Percentiles rank a stretch among this genome's conserved stretches.
phyloP scores from a whole-genome alignment of 2,797 vertebrate genomes.

The Eutrigla gurnardus region DNA sequence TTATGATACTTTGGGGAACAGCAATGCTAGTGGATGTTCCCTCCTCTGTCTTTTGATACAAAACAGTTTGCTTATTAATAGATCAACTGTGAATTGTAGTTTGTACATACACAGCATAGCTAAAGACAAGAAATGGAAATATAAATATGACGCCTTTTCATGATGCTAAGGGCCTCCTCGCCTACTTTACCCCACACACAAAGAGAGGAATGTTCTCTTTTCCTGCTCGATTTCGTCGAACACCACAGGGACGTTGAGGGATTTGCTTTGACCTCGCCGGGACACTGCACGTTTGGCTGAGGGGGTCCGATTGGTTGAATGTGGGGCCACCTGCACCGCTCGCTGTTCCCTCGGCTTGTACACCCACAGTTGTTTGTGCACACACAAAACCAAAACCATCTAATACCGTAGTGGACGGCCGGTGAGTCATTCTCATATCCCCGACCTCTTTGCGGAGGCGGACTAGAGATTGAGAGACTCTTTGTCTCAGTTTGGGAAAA shows the following conservation, averaged over 20 bases:
- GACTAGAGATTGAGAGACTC: constrained; percentile 51
- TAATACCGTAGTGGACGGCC: constrained; percentile 53
- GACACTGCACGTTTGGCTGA: constrained; percentile 17
- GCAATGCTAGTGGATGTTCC: not conserved
- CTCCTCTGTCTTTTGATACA: constrained; percentile 1
- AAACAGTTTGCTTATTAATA: not conserved
- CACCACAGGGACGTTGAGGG: constrained; percentile 30
- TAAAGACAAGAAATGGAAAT: not conserved
- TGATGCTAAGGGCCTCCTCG: not conserved
- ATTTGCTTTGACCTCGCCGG: constrained; percentile 44
- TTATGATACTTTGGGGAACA: constrained; percentile 8
- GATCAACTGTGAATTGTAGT: not conserved
- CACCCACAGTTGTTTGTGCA: constrained; percentile 44
- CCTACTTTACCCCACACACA: constrained; percentile 10
- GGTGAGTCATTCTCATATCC: constrained; percentile 71
- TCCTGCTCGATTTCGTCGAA: constrained; percentile 29
- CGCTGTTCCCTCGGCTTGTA: constrained; percentile 11
- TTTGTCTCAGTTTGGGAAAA: constrained; percentile 62
- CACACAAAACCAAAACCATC: constrained; percentile 44
- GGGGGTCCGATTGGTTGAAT: constrained; percentile 35
- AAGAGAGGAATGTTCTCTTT: constrained; percentile 37
- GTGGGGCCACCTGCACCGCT: constrained; percentile 12
- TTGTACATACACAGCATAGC: not conserved
- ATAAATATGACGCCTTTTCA: constrained; percentile 14
- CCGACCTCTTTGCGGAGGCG: constrained; percentile 49